Evolutionary conservation across 2,797 vertebrate genomes (phyloP).

Genomic region (Gobionotothen gibberifrons): DNA sequence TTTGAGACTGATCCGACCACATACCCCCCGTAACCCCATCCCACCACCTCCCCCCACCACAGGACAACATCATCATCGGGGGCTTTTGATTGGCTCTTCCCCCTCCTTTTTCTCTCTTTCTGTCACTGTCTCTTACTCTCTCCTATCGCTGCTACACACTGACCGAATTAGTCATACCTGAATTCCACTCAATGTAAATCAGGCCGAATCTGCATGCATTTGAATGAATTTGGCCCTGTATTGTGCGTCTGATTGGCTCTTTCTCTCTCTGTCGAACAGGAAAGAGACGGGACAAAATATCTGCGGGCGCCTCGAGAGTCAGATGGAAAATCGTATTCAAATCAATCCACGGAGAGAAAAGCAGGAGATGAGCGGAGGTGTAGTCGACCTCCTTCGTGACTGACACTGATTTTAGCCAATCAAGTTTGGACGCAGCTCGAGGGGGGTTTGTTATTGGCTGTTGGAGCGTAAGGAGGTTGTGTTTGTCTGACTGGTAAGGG

Average conservation of each 20-base stretch:
- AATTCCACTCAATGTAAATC: conserved; percentile 57
- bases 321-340: conserved; percentile 54
- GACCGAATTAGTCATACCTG: conserved; percentile 59
- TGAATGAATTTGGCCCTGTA: conserved; percentile 51
- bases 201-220: conserved; percentile 59
- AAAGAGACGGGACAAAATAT: conserved; percentile 33
- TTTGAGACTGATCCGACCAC: no score
- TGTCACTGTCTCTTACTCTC: conserved; percentile 7
- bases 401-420: conserved; percentile 63
- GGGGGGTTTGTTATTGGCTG: conserved; percentile 47
- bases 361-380: conserved; percentile 38
- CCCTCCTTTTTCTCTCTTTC: not conserved
- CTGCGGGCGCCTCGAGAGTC: conserved; percentile 43
- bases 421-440: conserved; percentile 24
- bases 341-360: conserved; percentile 44
- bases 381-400: conserved; percentile 48
- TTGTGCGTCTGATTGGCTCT: conserved; percentile 60
- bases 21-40: not conserved
- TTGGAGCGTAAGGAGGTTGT: conserved; percentile 42
- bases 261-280: conserved; percentile 52
- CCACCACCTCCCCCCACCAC: conserved; percentile 67
- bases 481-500: conserved; percentile 66
- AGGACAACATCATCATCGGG: conserved; percentile 30
- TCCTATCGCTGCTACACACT: conserved; percentile 20
- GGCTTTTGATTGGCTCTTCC: conserved; percentile 46